Percentiles rank a stretch among this genome's conserved stretches.
phyloP scores from a whole-genome alignment of 2,888 invertebrate genomes.

The Perdita meconis region DNA sequence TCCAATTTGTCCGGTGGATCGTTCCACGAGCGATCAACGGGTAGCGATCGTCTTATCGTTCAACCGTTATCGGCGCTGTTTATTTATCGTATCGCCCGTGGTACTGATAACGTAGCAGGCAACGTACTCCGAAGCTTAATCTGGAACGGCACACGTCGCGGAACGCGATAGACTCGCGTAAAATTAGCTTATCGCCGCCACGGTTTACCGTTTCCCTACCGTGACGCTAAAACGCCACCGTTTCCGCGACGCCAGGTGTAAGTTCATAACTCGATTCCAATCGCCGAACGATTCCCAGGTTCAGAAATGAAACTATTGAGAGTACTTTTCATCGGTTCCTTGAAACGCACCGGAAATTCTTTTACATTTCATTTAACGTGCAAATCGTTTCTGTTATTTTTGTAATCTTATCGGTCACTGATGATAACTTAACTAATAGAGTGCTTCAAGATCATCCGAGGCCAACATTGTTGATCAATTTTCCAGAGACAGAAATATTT shows the following conservation, averaged over 20 bases:
- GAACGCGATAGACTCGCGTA: conserved; percentile 33
- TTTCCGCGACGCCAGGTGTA: conserved; percentile 44
- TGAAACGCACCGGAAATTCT: too few relatives aligned
- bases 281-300: conserved; percentile 45
- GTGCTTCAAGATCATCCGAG: neutral
- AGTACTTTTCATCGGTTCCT: too few relatives aligned
- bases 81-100: conserved; percentile 40
- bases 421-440: neutral
- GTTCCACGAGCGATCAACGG: conserved; percentile 31
- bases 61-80: conserved; percentile 39
- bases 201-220: conserved; percentile 16
- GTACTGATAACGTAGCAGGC: conserved; percentile 16
- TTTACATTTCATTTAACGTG: too few relatives aligned
- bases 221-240: conserved; percentile 20
- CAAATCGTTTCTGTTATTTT: neutral
- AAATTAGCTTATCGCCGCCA: conserved; percentile 51
- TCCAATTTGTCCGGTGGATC: conserved; percentile 19
- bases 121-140: conserved; percentile 25
- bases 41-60: conserved; percentile 37
- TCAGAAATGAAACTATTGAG: neutral
- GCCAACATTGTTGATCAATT: neutral
- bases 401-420: neutral
- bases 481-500: neutral
- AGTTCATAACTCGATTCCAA: conserved; percentile 31
- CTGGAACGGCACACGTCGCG: conserved; percentile 35